Evolutionary conservation across 2,797 vertebrate genomes (phyloP), one percentile per base, ranked within the genome.

Genomic region (Cetoscarus ocellatus): DNA sequence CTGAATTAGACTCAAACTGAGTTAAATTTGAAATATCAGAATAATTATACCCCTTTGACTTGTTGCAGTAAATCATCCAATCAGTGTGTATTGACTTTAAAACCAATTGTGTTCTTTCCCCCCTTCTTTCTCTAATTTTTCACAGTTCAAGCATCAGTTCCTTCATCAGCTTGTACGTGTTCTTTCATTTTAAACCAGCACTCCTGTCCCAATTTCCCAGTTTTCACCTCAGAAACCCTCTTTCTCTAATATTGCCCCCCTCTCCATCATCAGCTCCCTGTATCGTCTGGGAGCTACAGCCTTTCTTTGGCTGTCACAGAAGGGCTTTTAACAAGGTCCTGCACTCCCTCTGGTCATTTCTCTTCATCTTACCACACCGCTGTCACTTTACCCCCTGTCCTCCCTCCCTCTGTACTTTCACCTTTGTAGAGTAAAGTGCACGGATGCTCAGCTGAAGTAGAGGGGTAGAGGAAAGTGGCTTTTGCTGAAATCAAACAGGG

Each of bases 321-420:
- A 61, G 77, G 69, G 77, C 66, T 83, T 84, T 88, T 88, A 88
- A 91, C 86, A 88, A 88, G 87, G 86, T 82, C 64, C 67, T 76
- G 73, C 73, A 62, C 81, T 83, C 69, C 60, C 73, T 79, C 75
- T 66, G 66, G 85, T 83, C 78, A 75, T 83, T 78, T 68, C 77
- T 73, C 74, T 65, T 78, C 63, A 80, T 86, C 82, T 75, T 73
- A 70, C 67, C 77, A 35, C 44, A 48, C 73, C 68, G 59, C 56
- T 14, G 36, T 74, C 74, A 77, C 77, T 77, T 53, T 69, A 57
- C 52, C 50, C 78, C 61, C 60, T 62, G 27, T 27, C 27, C 27
- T 27, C 27, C 27, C 27, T 70, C 53, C 52, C 38, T 7, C 36
- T 60, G 60, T 73, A 83, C 80, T 81, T 85, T 75, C 0, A 3